Conservation (phyloP, 2,888 invertebrate genomes). For the Eupsilia transversa region DNA sequence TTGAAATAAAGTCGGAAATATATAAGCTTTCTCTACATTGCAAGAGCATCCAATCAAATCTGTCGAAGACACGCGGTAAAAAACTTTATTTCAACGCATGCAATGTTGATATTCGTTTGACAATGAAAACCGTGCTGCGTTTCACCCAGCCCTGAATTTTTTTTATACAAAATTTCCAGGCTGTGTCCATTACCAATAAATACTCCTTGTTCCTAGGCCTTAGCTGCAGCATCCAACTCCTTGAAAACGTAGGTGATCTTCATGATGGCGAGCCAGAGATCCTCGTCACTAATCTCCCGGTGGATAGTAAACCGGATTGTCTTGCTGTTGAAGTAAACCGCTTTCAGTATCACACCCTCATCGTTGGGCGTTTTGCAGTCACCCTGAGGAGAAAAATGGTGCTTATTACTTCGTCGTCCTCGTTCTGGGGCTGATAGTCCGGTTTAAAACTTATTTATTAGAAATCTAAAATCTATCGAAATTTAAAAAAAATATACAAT, state of each 20-base stretch:
- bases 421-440: too few relatives aligned
- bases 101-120: background rate
- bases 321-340: conserved; percentile 90
- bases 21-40: background rate
- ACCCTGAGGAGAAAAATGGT: conserved; percentile 70
- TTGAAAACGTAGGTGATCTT: conserved; percentile 93
- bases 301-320: conserved; percentile 93
- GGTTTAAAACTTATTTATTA: too few relatives aligned
- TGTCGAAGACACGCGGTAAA: background rate
- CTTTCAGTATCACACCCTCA: conserved; percentile 90
- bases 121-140: background rate
- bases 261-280: conserved; percentile 92
- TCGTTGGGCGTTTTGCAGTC: conserved; percentile 85
- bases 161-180: background rate
- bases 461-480: too few relatives aligned
- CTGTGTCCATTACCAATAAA: background rate
- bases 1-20: background rate
- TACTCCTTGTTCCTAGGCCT: conserved; percentile 10
- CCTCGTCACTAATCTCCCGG: conserved; percentile 92
- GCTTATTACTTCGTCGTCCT: background rate
- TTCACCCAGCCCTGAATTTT: background rate
- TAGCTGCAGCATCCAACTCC: conserved; percentile 87
- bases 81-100: background rate
- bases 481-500: too few relatives aligned
- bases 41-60: background rate